These are phyloP conservation scores for Notodonta dromedarius DNA, from an alignment of 2,888 invertebrate species.

Conservation along the genomic window DNA sequence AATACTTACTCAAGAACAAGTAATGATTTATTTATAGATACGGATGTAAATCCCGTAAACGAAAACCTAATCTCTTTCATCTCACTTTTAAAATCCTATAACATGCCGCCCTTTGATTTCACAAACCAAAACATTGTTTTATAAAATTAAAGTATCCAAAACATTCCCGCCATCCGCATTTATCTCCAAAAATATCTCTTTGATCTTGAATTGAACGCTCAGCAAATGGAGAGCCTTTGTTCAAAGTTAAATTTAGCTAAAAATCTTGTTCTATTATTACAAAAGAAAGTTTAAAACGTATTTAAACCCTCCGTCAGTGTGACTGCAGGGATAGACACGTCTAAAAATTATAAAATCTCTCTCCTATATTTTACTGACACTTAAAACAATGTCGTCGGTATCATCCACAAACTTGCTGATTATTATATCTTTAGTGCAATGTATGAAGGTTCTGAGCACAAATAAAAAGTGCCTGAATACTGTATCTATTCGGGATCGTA, in stretches of 20 bases:
- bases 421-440: too few relatives aligned
- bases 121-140: conserved; percentile 19
- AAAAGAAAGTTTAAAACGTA: conserved; percentile 3
- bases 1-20: too few relatives aligned
- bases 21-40: too few relatives aligned
- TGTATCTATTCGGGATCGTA: too few relatives aligned
- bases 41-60: too few relatives aligned
- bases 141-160: conserved; percentile 27
- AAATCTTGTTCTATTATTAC: conserved; percentile 1
- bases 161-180: conserved; percentile 20
- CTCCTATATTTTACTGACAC: too few relatives aligned
- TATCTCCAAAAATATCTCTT: conserved; percentile 27
- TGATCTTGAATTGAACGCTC: conserved; percentile 28
- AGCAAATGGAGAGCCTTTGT: conserved; percentile 9
- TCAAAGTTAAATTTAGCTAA: conserved; percentile 17
- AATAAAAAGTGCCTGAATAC: too few relatives aligned
- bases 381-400: too few relatives aligned
- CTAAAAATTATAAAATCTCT: not conserved
- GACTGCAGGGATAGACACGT: not conserved
- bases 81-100: not conserved
- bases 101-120: conserved; percentile 11
- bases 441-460: too few relatives aligned
- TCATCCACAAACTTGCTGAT: too few relatives aligned
- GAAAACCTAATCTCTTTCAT: too few relatives aligned
- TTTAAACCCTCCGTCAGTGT: not conserved